phyloP scores from a whole-genome alignment of 2,888 invertebrate species.

The Ernsta delagoae region DNA sequence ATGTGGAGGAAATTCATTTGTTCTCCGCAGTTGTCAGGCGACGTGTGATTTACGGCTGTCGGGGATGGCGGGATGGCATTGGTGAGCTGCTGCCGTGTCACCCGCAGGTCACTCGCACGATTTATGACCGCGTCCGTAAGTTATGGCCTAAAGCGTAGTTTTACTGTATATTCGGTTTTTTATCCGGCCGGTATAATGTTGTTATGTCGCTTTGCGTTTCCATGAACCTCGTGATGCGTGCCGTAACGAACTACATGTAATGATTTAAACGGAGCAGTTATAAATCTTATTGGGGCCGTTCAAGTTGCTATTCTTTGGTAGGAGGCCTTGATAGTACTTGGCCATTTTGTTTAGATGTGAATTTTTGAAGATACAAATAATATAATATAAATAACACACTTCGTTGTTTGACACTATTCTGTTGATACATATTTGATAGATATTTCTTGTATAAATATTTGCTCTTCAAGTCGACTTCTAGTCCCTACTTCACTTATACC shows the following conservation, averaged over 20 bases:
- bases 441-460: too few relatives aligned
- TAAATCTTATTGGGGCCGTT: background rate
- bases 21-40: background rate
- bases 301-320: background rate
- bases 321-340: background rate
- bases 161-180: constrained; percentile 7
- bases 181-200: background rate
- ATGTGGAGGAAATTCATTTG: constrained; percentile 10
- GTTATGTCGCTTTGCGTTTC: background rate
- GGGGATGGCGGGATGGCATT: too few relatives aligned
- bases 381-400: too few relatives aligned
- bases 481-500: too few relatives aligned
- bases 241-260: background rate
- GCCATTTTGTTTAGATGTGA: background rate
- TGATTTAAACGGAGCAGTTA: background rate
- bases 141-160: constrained; percentile 8
- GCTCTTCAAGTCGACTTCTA: too few relatives aligned
- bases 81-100: background rate
- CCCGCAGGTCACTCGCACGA: constrained; percentile 2
- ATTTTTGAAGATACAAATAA: background rate
- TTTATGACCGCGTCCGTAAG: constrained; percentile 7
- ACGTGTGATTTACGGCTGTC: constrained; percentile 8
- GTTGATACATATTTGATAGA: too few relatives aligned
- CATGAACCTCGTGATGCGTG: background rate
- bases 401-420: too few relatives aligned